phyloP scores from a whole-genome alignment of 2,888 invertebrate species.

The Anoplius nigerrimus region DNA sequence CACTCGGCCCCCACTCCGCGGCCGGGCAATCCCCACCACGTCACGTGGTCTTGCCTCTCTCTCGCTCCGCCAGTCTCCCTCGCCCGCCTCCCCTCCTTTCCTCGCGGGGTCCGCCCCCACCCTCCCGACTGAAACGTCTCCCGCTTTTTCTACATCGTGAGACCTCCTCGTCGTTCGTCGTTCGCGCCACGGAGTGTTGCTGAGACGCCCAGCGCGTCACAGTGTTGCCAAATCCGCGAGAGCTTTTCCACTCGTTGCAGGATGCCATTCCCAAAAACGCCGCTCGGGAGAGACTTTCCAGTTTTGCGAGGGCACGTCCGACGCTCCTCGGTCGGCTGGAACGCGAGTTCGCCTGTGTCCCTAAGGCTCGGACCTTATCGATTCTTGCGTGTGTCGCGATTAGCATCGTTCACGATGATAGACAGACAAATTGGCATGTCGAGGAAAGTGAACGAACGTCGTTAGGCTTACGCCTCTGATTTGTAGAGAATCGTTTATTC shows the following conservation, averaged over 20 bases:
- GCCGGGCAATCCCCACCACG: constrained; percentile 72
- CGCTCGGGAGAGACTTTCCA: too few relatives aligned
- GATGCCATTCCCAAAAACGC: not conserved
- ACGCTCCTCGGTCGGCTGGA: too few relatives aligned
- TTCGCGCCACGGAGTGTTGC: constrained; percentile 72
- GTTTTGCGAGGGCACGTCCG: too few relatives aligned
- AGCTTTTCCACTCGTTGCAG: constrained; percentile 51
- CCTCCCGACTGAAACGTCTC: constrained; percentile 32
- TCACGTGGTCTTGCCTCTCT: constrained; percentile 77
- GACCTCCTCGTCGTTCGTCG: constrained; percentile 61
- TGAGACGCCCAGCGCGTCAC: constrained; percentile 69
- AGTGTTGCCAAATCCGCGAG: constrained; percentile 60
- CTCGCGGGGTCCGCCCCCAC: constrained; percentile 42
- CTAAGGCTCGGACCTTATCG: too few relatives aligned
- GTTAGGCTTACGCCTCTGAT: too few relatives aligned
- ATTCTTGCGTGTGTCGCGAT: too few relatives aligned
- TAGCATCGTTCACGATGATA: too few relatives aligned
- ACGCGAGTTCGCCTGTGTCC: too few relatives aligned
- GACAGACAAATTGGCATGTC: too few relatives aligned
- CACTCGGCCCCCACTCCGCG: constrained; percentile 57
- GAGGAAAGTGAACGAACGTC: too few relatives aligned
- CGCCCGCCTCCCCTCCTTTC: constrained; percentile 71
- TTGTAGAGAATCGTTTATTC: too few relatives aligned
- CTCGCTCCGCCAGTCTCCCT: constrained; percentile 75
- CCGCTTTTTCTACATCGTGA: constrained; percentile 51